A percentile compares a stretch with the other conserved stretches of the same genome.
phyloP scores from a whole-genome alignment of 2,888 invertebrate species.

The Papilio protenor region DNA sequence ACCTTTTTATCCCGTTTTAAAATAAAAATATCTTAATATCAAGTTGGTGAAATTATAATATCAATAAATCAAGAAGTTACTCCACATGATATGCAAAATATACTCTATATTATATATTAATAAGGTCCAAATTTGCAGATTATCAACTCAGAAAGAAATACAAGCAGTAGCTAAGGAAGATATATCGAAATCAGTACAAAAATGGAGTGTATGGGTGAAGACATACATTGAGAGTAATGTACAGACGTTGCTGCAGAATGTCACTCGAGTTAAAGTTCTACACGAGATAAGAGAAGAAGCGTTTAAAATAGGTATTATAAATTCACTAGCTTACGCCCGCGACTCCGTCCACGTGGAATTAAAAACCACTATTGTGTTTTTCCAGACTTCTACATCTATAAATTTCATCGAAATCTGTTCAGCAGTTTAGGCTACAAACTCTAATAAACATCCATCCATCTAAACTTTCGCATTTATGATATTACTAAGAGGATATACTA shows the following conservation, averaged over 20 bases:
- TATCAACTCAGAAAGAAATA: constrained; percentile 68
- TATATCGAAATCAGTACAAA: constrained; percentile 76
- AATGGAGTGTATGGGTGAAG: constrained; percentile 87
- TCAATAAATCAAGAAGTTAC: no score
- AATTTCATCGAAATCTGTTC: no score
- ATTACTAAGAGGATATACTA: neutral
- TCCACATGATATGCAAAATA: neutral
- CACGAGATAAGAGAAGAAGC: constrained; percentile 89
- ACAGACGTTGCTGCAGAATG: constrained; percentile 85
- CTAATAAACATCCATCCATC: no score
- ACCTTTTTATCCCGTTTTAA: no score
- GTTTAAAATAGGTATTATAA: constrained; percentile 81
- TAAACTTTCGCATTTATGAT: no score
- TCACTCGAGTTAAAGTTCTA: constrained; percentile 88
- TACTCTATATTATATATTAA: neutral
- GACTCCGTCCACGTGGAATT: no score
- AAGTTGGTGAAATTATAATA: no score
- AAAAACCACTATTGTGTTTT: no score
- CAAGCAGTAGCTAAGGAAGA: constrained; percentile 66
- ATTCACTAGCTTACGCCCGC: no score
- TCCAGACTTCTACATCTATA: no score
- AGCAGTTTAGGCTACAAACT: no score
- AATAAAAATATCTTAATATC: no score
- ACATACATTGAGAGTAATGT: constrained; percentile 84
- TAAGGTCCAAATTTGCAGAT: constrained; percentile 54